Evolutionary conservation across 2,888 invertebrate species (phyloP).

Genomic region (Troides oblongomaculatus): DNA sequence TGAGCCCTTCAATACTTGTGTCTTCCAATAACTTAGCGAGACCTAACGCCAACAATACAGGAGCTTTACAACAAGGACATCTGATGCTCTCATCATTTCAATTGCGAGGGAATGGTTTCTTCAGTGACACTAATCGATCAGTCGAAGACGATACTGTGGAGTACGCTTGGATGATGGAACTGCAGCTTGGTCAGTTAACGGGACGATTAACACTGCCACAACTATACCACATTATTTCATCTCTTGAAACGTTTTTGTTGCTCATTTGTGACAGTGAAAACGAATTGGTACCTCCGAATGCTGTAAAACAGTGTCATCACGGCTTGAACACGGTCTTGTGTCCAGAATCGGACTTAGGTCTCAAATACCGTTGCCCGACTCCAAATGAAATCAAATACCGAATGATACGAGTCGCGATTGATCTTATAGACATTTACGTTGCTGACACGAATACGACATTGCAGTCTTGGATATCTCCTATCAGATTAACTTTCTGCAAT

Average conservation of each 20-base stretch:
- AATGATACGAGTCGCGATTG: constrained; percentile 93
- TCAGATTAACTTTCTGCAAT: constrained; percentile 94
- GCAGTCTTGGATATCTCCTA: constrained; percentile 93
- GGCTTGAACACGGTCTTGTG: constrained; percentile 86
- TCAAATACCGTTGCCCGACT: constrained; percentile 88
- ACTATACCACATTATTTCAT: constrained; percentile 91
- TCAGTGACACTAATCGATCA: constrained; percentile 93
- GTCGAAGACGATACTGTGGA: constrained; percentile 97
- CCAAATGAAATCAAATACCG: constrained; percentile 94
- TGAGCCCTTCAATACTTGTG: constrained; percentile 93
- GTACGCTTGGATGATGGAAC: constrained; percentile 98
- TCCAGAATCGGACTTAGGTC: constrained; percentile 83
- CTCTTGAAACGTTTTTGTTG: constrained; percentile 92
- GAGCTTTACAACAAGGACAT: constrained; percentile 88
- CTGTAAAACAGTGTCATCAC: constrained; percentile 89
- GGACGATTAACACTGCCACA: constrained; percentile 94
- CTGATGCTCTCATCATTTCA: constrained; percentile 91
- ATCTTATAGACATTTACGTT: constrained; percentile 93
- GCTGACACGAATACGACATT: constrained; percentile 94
- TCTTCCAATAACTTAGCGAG: constrained; percentile 87
- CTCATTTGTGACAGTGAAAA: constrained; percentile 94
- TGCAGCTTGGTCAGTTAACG: constrained; percentile 95
- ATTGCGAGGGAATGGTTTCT: constrained; percentile 97
- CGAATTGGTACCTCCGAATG: constrained; percentile 89
- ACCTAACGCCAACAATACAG: constrained; percentile 71